Evolutionary conservation across 2,888 invertebrate genomes (phyloP).

Genomic region (Siphonodentalium dalli): DNA sequence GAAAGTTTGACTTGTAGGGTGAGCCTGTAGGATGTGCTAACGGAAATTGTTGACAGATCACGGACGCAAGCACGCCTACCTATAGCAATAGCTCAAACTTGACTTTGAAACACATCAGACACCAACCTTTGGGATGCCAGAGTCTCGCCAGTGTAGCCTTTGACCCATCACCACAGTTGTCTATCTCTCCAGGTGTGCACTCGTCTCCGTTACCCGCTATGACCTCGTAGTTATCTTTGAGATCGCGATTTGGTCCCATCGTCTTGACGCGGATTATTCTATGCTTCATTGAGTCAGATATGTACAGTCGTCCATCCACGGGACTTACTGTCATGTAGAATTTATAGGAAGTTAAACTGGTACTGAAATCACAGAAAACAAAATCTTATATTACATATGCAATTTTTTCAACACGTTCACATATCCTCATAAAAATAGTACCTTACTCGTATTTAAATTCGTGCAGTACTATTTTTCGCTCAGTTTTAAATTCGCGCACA

Average conservation of each 20-base stretch:
- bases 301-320: conserved; percentile 92
- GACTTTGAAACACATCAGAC: background rate
- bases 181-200: conserved; percentile 71
- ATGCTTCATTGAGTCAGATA: conserved; percentile 82
- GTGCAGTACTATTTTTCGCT: too few species aligned
- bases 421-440: too few species aligned
- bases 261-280: conserved; percentile 60
- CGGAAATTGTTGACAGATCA: too few species aligned
- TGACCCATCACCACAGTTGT: conserved; percentile 94
- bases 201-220: conserved; percentile 94
- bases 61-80: too few species aligned
- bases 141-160: conserved; percentile 88
- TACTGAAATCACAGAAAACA: conserved; percentile 77
- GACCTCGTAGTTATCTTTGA: conserved; percentile 82
- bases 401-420: too few species aligned
- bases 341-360: conserved; percentile 94
- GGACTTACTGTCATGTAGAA: conserved; percentile 97
- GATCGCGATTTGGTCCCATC: conserved; percentile 63
- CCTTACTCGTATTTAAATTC: too few species aligned
- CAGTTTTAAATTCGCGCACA: too few species aligned
- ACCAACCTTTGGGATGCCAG: conserved; percentile 82
- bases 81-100: too few species aligned
- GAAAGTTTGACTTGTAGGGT: background rate
- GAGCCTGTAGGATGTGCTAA: too few species aligned
- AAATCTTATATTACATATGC: too few species aligned